phyloP scores from a whole-genome alignment of 2,113 vertebrate genomes.

The Hemichromis elongatus region DNA sequence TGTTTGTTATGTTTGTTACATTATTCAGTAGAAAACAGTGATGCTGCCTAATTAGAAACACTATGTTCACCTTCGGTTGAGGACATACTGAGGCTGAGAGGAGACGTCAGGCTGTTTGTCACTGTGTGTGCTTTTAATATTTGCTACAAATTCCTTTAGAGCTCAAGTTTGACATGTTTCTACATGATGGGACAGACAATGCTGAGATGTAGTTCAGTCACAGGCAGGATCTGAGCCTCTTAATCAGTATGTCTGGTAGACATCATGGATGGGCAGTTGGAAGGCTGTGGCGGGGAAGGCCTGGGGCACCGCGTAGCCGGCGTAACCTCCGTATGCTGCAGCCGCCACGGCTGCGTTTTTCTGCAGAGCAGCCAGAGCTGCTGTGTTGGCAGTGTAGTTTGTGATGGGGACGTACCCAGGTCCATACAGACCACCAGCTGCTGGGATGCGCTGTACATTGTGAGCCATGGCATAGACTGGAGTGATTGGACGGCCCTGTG shows the following conservation, averaged over 20 bases:
- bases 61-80: background rate
- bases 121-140: conserved; percentile 1
- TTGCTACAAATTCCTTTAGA: conserved; percentile 8
- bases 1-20: background rate
- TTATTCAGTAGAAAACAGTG: background rate
- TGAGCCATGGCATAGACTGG: conserved; percentile 94
- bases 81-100: background rate
- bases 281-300: conserved; percentile 85
- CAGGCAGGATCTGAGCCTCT: conserved; percentile 6
- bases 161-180: conserved; percentile 17
- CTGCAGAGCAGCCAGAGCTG: conserved; percentile 89
- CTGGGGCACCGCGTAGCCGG: conserved; percentile 85
- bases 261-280: conserved; percentile 90
- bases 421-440: conserved; percentile 83
- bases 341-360: conserved; percentile 84
- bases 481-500: conserved; percentile 91
- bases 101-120: background rate
- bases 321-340: conserved; percentile 81
- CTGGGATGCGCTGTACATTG: conserved; percentile 85
- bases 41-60: background rate
- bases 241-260: conserved; percentile 92
- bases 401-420: conserved; percentile 87
- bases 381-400: conserved; percentile 79
- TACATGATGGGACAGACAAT: background rate
- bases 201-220: conserved; percentile 34